These are phyloP conservation scores for Phlogophora meticulosa DNA, from an alignment of 2,888 invertebrate species.

Conservation along the genomic window DNA sequence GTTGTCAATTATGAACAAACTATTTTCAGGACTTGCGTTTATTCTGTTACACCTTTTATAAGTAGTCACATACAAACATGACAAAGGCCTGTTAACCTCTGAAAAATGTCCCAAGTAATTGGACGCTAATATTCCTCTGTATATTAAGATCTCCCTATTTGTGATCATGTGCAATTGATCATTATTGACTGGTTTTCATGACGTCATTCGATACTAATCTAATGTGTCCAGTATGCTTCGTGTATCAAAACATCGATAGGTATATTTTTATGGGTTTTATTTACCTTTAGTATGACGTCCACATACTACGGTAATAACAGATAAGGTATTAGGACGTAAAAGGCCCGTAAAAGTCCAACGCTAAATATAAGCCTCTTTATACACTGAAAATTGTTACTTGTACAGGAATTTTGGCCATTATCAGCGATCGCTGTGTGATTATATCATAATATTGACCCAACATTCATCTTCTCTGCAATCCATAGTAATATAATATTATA, in stretches of 20 bases:
- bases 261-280: slow-evolving; percentile 14
- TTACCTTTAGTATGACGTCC: neutral
- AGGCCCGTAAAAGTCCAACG: too few species aligned
- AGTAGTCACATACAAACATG: neutral
- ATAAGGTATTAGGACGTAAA: too few species aligned
- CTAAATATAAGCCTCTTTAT: too few species aligned
- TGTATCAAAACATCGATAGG: slow-evolving; percentile 15
- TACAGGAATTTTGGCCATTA: too few species aligned
- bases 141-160: slow-evolving; percentile 25
- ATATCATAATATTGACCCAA: too few species aligned
- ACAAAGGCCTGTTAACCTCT: neutral
- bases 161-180: slow-evolving; percentile 17
- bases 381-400: too few species aligned
- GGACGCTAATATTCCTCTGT: slow-evolving; percentile 22
- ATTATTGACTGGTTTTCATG: slow-evolving; percentile 12
- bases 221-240: slow-evolving; percentile 30
- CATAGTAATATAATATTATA: too few species aligned
- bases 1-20: too few species aligned
- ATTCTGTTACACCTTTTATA: too few species aligned
- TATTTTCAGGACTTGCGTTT: too few species aligned
- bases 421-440: too few species aligned
- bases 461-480: too few species aligned
- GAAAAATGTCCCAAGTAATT: slow-evolving; percentile 24
- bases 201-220: slow-evolving; percentile 30
- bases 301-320: neutral